Conservation (phyloP, 1,140 invertebrate species). For the Lepidostoma basale region DNA sequence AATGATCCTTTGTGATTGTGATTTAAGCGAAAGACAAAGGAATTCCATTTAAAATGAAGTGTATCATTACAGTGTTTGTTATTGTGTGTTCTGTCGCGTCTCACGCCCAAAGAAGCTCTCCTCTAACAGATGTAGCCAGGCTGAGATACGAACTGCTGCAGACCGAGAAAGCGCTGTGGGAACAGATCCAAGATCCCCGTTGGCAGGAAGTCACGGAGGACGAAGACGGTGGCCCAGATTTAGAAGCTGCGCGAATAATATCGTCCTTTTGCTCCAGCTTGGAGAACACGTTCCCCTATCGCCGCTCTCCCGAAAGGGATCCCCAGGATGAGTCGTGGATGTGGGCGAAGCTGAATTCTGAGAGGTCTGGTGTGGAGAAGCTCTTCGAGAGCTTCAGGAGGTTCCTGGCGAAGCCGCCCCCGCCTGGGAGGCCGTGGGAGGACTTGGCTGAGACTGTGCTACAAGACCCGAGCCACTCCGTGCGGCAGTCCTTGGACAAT, state of each 20-base stretch:
- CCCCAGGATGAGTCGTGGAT: constrained; percentile 60
- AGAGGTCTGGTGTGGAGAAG: constrained; percentile 62
- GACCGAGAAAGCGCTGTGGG: constrained; percentile 60
- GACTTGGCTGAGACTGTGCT: constrained; percentile 69
- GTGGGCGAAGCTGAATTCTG: constrained; percentile 61
- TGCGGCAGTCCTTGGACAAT: constrained; percentile 57
- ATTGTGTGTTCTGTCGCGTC: neutral
- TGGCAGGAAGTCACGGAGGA: constrained; percentile 53
- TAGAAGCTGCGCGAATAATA: constrained; percentile 63
- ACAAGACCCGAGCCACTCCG: constrained; percentile 61
- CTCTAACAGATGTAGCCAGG: constrained; percentile 57
- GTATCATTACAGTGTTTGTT: neutral
- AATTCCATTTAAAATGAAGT: neutral
- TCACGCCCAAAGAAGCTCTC: too few species aligned
- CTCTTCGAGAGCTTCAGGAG: constrained; percentile 66
- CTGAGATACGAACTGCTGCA: constrained; percentile 62
- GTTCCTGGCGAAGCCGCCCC: constrained; percentile 61
- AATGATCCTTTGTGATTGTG: too few species aligned
- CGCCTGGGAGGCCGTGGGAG: constrained; percentile 62
- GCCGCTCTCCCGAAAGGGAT: constrained; percentile 52
- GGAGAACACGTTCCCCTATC: constrained; percentile 49
- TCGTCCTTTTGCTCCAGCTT: constrained; percentile 60
- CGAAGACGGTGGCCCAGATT: constrained; percentile 52
- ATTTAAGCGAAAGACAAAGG: too few species aligned
- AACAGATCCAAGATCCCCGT: constrained; percentile 53